Evolutionary conservation across 2,888 invertebrate species (phyloP).

Genomic region (Xanthorhoe designata): DNA sequence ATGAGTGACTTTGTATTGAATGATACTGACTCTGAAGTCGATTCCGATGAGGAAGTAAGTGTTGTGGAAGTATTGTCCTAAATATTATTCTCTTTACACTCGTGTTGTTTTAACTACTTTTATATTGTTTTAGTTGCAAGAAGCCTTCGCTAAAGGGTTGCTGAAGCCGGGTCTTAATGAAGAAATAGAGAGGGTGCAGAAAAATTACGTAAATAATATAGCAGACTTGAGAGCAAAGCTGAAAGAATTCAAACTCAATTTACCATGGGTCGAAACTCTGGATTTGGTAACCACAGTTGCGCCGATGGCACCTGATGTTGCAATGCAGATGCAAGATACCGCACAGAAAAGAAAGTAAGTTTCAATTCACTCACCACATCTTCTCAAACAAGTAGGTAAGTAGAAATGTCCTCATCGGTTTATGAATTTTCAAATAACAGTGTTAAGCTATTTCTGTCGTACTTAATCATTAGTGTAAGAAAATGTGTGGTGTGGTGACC

Average conservation of each 20-base stretch:
- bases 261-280: constrained; percentile 95
- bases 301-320: constrained; percentile 93
- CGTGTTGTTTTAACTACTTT: constrained; percentile 9
- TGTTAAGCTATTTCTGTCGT: too few species aligned
- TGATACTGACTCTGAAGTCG: constrained; percentile 80
- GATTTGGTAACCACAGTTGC: constrained; percentile 92
- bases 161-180: constrained; percentile 95
- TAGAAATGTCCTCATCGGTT: too few species aligned
- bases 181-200: constrained; percentile 85
- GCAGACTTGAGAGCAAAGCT: constrained; percentile 89
- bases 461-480: too few species aligned
- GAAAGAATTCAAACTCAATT: constrained; percentile 88
- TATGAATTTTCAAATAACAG: too few species aligned
- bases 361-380: background rate
- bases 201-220: constrained; percentile 89
- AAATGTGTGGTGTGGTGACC: too few species aligned
- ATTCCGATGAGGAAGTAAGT: constrained; percentile 86
- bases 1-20: constrained; percentile 79
- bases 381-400: background rate
- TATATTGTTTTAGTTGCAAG: constrained; percentile 89
- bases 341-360: constrained; percentile 88
- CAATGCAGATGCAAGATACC: constrained; percentile 90
- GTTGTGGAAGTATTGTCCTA: constrained; percentile 1
- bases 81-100: background rate
- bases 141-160: constrained; percentile 93